Conservation (phyloP, 2,888 invertebrate genomes). For the Agrotis exclamationis region DNA sequence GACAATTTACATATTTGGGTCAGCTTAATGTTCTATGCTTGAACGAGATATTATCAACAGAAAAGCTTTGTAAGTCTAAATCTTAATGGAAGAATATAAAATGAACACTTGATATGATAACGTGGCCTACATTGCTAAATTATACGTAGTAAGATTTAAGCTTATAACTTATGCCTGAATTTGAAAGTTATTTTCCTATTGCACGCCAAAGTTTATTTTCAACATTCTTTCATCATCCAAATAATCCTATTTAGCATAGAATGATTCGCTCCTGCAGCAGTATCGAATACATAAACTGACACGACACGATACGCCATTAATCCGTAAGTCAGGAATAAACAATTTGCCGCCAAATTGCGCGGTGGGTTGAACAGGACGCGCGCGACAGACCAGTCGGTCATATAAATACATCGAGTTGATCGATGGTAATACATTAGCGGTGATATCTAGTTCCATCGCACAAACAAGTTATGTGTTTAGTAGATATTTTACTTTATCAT, state of each 20-base stretch:
- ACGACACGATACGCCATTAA: conserved; percentile 24
- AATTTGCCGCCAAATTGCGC: conserved; percentile 48
- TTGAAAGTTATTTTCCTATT: not conserved
- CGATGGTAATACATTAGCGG: conserved; percentile 65
- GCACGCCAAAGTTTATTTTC: not conserved
- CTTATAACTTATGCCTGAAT: conserved; percentile 13
- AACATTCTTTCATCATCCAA: not conserved
- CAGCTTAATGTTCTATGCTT: conserved; percentile 27
- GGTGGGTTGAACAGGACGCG: conserved; percentile 48
- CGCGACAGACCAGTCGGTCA: conserved; percentile 43
- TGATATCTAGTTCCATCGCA: conserved; percentile 49
- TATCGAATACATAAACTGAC: conserved; percentile 12
- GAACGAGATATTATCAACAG: conserved; percentile 18
- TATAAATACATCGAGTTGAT: conserved; percentile 64
- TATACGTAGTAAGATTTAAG: conserved; percentile 2
- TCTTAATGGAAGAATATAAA: conserved; percentile 2
- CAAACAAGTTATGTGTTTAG: conserved; percentile 49
- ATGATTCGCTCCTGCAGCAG: not conserved
- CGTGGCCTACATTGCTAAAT: not conserved
- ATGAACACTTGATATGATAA: conserved; percentile 1
- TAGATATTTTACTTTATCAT: conserved; percentile 25
- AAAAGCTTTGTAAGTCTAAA: not conserved
- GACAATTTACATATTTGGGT: conserved; percentile 52
- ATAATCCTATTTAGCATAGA: not conserved
- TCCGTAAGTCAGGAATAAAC: conserved; percentile 49